Base-by-base conservation (phyloP, 2,888 invertebrate genomes). In the Caenorhabditis sp. region DNA sequence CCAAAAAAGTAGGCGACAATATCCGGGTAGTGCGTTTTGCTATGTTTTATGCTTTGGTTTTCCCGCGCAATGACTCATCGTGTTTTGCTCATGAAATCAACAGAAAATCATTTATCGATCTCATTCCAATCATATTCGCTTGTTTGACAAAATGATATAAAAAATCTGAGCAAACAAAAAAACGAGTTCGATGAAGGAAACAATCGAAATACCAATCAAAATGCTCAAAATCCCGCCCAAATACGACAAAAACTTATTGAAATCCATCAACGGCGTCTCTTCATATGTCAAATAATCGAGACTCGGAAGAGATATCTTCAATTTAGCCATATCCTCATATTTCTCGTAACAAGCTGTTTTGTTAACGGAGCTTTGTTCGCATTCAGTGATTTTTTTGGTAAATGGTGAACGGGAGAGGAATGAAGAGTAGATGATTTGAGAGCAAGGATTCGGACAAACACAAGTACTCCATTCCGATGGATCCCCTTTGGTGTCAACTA, bases 151-250 rank as follows among this genome's bases (percentile, higher is more conserved):
- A 3, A 72, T 50, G 59, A 76, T 72, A 21, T 67, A 59, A 50
- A 70, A 20, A 7, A 76, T 53, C 21, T 72, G 67, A 12, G 67
- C 27, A 20, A 79, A 38, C 12, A 81, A 61, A 57, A 73, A 78
- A 53, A 65, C 65, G 1, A 80, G 56, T 74, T 82, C 82, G 54
- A 82, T 67, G 59, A 82, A 78, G 1, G 76, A 75, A 27, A 79
- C 75, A 31, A 77, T 74, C 0, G 72, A 77, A 23, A 82, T 66
- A 17, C 82, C 82, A 63, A 78, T 76, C 25, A 82, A 65, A 31
- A 81, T 63, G 26, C 80, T 78, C 12, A 79, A 64, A 20, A 82
- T 66, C 3, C 79, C 82, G 23, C 82, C 82, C 25, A 82, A 68
- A 1, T 69, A 68, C 2, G 77, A 77, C 56, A 79, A 64, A 67